These are phyloP conservation scores for Brevimyrus niger DNA, from an alignment of 2,113 vertebrate species.

Conservation along the genomic window DNA sequence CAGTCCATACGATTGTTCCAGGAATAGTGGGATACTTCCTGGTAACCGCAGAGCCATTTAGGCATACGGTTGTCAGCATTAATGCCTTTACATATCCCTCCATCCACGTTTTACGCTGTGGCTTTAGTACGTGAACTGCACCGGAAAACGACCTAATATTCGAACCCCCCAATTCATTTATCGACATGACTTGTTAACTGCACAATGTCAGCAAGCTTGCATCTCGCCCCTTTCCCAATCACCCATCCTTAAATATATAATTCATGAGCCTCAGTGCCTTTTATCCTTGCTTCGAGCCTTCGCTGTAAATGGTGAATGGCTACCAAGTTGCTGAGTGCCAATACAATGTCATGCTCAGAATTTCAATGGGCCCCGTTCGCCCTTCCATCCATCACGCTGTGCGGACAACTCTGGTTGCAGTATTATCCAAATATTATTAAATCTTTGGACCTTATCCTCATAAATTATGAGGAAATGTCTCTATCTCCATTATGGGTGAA, in stretches of 20 bases:
- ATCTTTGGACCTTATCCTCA: conserved; percentile 79
- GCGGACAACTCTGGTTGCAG: conserved; percentile 69
- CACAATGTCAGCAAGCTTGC: conserved; percentile 39
- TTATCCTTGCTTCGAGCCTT: conserved; percentile 33
- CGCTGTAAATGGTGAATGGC: conserved; percentile 65
- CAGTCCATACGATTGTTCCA: background rate
- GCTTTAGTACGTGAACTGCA: conserved; percentile 49
- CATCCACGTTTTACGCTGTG: conserved; percentile 63
- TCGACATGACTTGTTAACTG: conserved; percentile 68
- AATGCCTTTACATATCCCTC: conserved; percentile 44
- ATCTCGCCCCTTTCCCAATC: conserved; percentile 40
- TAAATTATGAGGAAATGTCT: conserved; percentile 83
- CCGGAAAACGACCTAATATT: conserved; percentile 53
- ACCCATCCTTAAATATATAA: conserved; percentile 80
- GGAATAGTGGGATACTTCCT: background rate
- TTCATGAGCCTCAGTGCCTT: conserved; percentile 69
- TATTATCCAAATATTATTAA: conserved; percentile 95
- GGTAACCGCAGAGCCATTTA: background rate
- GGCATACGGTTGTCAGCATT: conserved; percentile 39
- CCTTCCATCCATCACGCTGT: conserved; percentile 73
- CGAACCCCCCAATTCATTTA: conserved; percentile 68
- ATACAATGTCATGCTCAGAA: conserved; percentile 75
- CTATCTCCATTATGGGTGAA: conserved; percentile 63
- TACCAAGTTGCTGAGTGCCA: conserved; percentile 66
- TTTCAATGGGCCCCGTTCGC: conserved; percentile 70